Evolutionary conservation across 1,140 invertebrate species (phyloP).

Genomic region (Microplitis mediator): DNA sequence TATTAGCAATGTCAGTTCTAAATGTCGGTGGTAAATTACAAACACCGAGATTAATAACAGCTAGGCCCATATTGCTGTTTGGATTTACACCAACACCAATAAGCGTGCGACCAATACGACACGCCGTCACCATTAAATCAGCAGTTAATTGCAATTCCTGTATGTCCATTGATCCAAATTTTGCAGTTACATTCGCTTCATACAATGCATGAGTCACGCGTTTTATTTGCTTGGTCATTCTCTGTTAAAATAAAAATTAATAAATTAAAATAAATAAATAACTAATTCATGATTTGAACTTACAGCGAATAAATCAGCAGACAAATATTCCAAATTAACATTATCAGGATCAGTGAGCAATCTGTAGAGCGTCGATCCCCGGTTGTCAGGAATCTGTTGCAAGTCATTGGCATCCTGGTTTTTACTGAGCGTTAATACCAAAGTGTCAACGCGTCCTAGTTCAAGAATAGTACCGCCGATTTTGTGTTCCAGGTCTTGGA

Average conservation of each 20-base stretch:
- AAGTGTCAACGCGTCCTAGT: slow-evolving; percentile 69
- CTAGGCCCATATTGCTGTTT: slow-evolving; percentile 67
- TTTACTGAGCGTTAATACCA: slow-evolving; percentile 62
- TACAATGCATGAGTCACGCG: slow-evolving; percentile 61
- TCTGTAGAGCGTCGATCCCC: slow-evolving; percentile 70
- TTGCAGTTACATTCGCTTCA: slow-evolving; percentile 56
- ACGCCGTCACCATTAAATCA: slow-evolving; percentile 70
- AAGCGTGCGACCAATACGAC: slow-evolving; percentile 67
- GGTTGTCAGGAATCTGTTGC: slow-evolving; percentile 66
- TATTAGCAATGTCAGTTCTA: slow-evolving; percentile 72
- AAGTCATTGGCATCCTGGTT: slow-evolving; percentile 62
- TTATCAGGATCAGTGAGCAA: slow-evolving; percentile 69
- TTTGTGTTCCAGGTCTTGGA: slow-evolving; percentile 63
- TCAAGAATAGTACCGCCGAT: slow-evolving; percentile 68
- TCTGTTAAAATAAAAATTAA: slow-evolving; percentile 55
- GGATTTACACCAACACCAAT: slow-evolving; percentile 69
- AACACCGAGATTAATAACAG: slow-evolving; percentile 70
- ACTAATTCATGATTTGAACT: slow-evolving; percentile 32
- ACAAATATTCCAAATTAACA: slow-evolving; percentile 67
- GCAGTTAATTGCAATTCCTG: slow-evolving; percentile 67
- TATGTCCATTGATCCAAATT: slow-evolving; percentile 62
- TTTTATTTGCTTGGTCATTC: slow-evolving; percentile 68
- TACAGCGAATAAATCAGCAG: slow-evolving; percentile 68
- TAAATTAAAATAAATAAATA: neutral
- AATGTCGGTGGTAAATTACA: slow-evolving; percentile 68